Base-by-base conservation (phyloP, 2,888 invertebrate genomes). In the Drymonia ruficornis region DNA sequence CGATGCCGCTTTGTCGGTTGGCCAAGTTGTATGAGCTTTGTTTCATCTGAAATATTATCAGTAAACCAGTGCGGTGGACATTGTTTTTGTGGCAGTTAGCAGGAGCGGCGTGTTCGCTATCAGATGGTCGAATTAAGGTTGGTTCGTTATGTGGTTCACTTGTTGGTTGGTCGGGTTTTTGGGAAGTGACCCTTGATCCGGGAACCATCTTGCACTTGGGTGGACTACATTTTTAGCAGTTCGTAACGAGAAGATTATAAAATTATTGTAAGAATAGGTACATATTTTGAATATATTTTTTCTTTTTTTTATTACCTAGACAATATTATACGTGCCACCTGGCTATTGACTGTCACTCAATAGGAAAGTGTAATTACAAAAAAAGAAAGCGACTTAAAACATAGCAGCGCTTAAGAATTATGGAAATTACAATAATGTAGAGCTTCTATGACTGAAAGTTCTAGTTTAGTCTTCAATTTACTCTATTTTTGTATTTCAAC, bases 1-100 rank as follows among this genome's bases (percentile, higher is more conserved):
- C 91, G 90, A 90, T 86, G 83, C 83, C 72, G 84, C 89, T 89
- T 89, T 90, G 91, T 90, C 89, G 89, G 90, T 82, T 79, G 73
- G 84, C 80, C 82, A 83, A 84, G 81, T 83, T 84, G 86, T 84
- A 84, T 81, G 81, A 84, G 87, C 87, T 89, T 89, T 89, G 87
- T 89, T 89, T 83, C 82, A 82, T 83, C 84, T 88, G 84, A 87
- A 87, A 87, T 74, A 78, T 77, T 79, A 76, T 78, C 79, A 74
- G 76, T 69, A 72, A 77, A 75, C 77, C 78, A 75, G 80, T 74
- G 77, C 74, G 72, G 67, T 69, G 78, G 78, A 78, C 81, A 78
- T 74, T 78, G 81, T 78, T 75, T 78, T 76, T 76, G 75, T 68
- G 78, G 70, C 67, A 70, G 70, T 70, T 70, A 70, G 64, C 66